Percentiles rank a stretch among this genome's conserved stretches.
phyloP scores from a whole-genome alignment of 2,888 invertebrate species.

The Alentia gelatinosa region DNA sequence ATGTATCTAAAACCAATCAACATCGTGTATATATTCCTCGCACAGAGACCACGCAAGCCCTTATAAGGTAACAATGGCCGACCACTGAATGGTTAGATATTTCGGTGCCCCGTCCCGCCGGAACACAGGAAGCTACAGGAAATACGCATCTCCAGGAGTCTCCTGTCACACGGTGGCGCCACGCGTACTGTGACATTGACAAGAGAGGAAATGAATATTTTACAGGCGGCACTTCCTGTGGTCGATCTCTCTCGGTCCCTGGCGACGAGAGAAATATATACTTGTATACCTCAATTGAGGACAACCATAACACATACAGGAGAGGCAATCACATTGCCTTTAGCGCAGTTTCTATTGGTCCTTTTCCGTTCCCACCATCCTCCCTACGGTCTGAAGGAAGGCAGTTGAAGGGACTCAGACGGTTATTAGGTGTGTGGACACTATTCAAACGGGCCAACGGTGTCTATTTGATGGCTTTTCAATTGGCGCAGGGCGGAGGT shows the following conservation, averaged over 20 bases:
- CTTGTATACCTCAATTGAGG: too few relatives aligned
- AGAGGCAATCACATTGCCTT: not conserved
- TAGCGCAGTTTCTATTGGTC: not conserved
- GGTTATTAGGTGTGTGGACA: not conserved
- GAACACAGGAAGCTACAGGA: too few relatives aligned
- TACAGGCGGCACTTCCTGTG: not conserved
- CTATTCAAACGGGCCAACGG: not conserved
- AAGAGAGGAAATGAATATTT: not conserved
- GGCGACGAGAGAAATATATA: not conserved
- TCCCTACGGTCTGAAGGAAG: not conserved
- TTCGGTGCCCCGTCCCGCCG: too few relatives aligned
- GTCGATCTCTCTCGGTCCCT: not conserved
- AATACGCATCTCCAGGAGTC: not conserved
- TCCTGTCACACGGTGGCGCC: not conserved
- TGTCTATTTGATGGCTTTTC: not conserved
- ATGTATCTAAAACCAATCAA: too few relatives aligned
- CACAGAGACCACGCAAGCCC: too few relatives aligned
- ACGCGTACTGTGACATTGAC: not conserved
- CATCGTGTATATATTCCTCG: too few relatives aligned
- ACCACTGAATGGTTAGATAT: too few relatives aligned
- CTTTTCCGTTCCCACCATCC: not conserved
- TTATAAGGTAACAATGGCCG: too few relatives aligned
- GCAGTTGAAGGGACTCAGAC: not conserved
- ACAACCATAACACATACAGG: not conserved
- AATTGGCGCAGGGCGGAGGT: not conserved